phyloP scores from a whole-genome alignment of 64 coral and sea anemone genomes.

The Acropora tenuis region DNA sequence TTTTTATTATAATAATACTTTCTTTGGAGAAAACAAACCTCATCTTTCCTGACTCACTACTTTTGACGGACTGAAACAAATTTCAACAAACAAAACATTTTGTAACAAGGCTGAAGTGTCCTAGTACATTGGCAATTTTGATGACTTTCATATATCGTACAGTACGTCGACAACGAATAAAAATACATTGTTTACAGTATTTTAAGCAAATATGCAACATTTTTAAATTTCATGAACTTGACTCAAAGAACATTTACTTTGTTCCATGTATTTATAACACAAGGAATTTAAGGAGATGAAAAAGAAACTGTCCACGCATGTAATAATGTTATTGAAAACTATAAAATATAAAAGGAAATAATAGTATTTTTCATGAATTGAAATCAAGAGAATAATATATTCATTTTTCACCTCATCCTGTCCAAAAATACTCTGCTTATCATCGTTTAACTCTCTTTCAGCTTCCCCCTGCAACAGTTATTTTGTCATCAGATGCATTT shows the following conservation, averaged over 20 bases:
- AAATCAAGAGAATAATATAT: neutral
- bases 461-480: neutral
- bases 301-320: neutral
- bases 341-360: neutral
- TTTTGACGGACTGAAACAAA: conserved; percentile 60
- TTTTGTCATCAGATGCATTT: too few species aligned
- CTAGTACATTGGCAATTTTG: too few species aligned
- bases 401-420: conserved; percentile 12
- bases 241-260: too few species aligned
- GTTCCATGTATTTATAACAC: too few species aligned
- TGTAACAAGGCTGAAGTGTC: too few species aligned
- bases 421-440: neutral
- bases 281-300: neutral
- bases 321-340: neutral
- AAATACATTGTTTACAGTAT: too few species aligned
- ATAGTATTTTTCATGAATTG: too few species aligned
- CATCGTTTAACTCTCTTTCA: conserved; percentile 19
- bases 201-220: too few species aligned
- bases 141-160: too few species aligned
- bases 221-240: too few species aligned
- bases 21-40: conserved; percentile 34
- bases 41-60: conserved; percentile 65
- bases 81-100: neutral
- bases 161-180: too few species aligned
- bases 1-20: too few species aligned